phyloP scores from a whole-genome alignment of 2,797 vertebrate species.

The Anguilla obscura region DNA sequence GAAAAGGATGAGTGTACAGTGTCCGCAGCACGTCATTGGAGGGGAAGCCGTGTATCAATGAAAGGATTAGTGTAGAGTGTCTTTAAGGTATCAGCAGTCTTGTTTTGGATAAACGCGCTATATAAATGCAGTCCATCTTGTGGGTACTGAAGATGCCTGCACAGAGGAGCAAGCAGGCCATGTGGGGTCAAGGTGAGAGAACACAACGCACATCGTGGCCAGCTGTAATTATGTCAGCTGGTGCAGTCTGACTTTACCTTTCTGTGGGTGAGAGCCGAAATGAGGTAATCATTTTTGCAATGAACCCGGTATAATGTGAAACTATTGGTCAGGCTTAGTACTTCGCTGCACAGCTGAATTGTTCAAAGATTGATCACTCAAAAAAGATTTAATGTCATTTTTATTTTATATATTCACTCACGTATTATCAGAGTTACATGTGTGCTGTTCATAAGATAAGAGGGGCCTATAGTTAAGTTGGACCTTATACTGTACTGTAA shows the following conservation, averaged over 20 bases:
- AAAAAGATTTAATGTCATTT: not conserved
- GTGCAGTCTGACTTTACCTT: not conserved
- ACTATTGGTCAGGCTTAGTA: conserved; percentile 23
- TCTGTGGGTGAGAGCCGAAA: conserved; percentile 21
- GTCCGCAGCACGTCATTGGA: not conserved
- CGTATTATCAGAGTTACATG: not conserved
- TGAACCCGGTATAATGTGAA: conserved; percentile 28
- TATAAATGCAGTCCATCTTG: too few species aligned
- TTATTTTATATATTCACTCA: not conserved
- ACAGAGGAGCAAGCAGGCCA: not conserved
- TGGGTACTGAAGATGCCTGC: not conserved
- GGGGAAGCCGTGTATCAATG: not conserved
- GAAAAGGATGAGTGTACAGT: not conserved
- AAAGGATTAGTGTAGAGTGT: not conserved
- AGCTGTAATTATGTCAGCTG: conserved; percentile 11
- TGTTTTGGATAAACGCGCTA: too few species aligned
- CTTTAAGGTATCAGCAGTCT: not conserved
- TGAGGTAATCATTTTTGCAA: conserved; percentile 52
- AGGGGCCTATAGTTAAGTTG: not conserved
- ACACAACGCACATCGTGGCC: not conserved
- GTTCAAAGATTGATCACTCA: not conserved
- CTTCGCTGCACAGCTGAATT: not conserved
- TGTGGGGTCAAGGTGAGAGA: conserved; percentile 7
- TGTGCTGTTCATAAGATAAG: too few species aligned
- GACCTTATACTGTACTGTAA: not conserved